Evolutionary conservation across 2,888 invertebrate genomes (phyloP).

Genomic region (Panzeria rudis): DNA sequence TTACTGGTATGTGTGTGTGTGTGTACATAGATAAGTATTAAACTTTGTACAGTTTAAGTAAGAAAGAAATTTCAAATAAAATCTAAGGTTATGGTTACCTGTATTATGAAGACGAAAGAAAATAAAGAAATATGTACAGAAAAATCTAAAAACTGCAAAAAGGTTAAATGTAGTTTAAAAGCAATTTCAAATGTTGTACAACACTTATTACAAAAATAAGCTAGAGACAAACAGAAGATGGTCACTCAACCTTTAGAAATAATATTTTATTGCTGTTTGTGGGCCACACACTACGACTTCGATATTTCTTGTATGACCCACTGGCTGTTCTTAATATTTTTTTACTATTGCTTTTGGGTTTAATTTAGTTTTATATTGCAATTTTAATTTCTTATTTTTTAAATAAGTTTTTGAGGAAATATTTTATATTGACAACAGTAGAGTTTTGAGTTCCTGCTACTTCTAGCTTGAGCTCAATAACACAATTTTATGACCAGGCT

Average conservation of each 20-base stretch:
- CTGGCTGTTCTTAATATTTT: not conserved
- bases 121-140: not conserved
- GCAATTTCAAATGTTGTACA: conserved; percentile 68
- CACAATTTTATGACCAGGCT: conserved; percentile 17
- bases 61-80: conserved; percentile 49
- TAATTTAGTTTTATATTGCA: not conserved
- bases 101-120: not conserved
- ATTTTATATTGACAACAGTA: not conserved
- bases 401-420: not conserved
- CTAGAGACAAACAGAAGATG: conserved; percentile 1
- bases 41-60: conserved; percentile 51
- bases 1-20: not conserved
- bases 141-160: conserved; percentile 14
- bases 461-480: not conserved
- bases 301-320: too few relatives aligned
- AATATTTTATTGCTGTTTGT: conserved; percentile 10
- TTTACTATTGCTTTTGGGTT: not conserved
- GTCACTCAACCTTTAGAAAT: not conserved
- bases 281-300: conserved; percentile 5
- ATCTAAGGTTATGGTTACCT: conserved; percentile 66
- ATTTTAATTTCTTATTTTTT: not conserved
- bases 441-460: not conserved
- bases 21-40: conserved; percentile 59
- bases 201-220: conserved; percentile 31
- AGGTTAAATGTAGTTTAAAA: conserved; percentile 69